Conservation (phyloP, 1,140 invertebrate species). For the Diplogasteroides magnus region DNA sequence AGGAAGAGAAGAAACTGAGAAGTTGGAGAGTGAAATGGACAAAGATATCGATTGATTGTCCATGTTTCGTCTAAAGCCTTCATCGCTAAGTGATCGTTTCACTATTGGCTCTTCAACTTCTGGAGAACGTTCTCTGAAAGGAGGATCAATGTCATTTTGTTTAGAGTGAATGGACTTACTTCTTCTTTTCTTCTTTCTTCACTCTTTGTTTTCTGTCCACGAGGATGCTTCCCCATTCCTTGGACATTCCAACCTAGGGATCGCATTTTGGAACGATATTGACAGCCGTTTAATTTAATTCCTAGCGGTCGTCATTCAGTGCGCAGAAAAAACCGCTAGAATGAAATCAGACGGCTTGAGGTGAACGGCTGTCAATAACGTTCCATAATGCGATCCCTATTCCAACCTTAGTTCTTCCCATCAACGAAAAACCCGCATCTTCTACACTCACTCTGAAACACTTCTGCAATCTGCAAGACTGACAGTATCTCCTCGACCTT, state of each 20-base stretch:
- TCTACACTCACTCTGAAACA: constrained; percentile 70
- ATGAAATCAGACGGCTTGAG: no score
- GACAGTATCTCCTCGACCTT: constrained; percentile 84
- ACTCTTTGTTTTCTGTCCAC: constrained; percentile 12
- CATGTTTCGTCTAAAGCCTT: background rate
- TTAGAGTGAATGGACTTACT: background rate
- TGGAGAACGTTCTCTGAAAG: background rate
- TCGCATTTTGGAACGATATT: no score
- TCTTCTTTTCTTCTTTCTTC: background rate
- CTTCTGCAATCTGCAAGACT: constrained; percentile 84
- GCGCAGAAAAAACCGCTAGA: no score
- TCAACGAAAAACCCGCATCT: no score
- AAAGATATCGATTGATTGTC: background rate
- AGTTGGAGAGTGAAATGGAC: background rate
- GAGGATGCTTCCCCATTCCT: no score
- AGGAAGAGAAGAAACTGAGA: background rate
- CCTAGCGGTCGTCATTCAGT: no score
- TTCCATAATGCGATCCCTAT: no score
- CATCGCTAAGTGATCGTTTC: background rate
- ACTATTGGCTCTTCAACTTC: background rate
- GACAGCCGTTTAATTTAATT: no score
- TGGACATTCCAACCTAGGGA: constrained; percentile 28
- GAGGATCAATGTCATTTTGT: background rate
- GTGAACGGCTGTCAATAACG: no score
- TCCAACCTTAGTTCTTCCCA: no score